These are phyloP conservation scores for Eulithis testata DNA, from an alignment of 2,888 invertebrate species.

Conservation along the genomic window DNA sequence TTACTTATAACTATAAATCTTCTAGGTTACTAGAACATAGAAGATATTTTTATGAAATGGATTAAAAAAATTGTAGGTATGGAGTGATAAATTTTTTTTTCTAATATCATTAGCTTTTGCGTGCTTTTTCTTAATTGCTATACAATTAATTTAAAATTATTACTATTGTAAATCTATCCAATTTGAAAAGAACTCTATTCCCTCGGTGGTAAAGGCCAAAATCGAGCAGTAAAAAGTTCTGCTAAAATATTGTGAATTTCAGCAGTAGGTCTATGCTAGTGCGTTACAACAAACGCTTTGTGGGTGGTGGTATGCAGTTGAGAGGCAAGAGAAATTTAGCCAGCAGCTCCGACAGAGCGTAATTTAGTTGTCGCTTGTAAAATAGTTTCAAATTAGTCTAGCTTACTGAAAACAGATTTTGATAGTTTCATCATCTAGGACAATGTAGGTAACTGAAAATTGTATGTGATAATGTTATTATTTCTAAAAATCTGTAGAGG, in stretches of 20 bases:
- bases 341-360: neutral
- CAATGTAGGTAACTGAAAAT: neutral
- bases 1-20: no score
- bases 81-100: no score
- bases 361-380: neutral
- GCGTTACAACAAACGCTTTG: neutral
- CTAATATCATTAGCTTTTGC: no score
- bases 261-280: neutral
- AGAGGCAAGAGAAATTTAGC: conserved; percentile 4
- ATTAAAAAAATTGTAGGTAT: no score
- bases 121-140: neutral
- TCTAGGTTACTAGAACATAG: no score
- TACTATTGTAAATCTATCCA: neutral
- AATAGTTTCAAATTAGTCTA: neutral
- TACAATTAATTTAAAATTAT: no score
- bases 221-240: neutral
- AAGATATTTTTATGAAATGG: no score
- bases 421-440: neutral
- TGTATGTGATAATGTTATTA: no score
- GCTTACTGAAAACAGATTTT: neutral
- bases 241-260: neutral
- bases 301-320: conserved; percentile 5
- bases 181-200: neutral
- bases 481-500: no score
- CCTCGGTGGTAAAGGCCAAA: neutral